Evolutionary conservation across 2,888 invertebrate species (phyloP).

Genomic region (Parnassius glacialis): DNA sequence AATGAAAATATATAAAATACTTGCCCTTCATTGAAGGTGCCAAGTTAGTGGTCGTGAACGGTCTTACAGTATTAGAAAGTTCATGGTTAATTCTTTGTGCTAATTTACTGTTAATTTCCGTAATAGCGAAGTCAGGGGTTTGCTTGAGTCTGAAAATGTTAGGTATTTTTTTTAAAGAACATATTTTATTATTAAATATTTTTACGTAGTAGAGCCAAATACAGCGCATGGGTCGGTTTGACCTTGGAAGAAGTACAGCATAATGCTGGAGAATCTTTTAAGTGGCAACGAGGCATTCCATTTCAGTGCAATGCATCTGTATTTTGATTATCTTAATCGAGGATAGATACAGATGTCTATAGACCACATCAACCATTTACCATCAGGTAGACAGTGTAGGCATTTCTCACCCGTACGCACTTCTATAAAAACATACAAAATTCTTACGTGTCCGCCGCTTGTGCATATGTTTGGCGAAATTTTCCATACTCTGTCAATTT

Average conservation of each 20-base stretch:
- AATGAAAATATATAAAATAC: background rate
- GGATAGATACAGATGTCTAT: too few species aligned
- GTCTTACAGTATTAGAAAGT: constrained; percentile 40
- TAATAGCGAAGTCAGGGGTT: constrained; percentile 47
- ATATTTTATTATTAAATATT: background rate
- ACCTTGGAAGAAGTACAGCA: too few species aligned
- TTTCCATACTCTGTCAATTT: constrained; percentile 52
- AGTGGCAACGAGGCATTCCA: too few species aligned
- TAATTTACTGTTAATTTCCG: constrained; percentile 45
- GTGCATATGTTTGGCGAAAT: constrained; percentile 49
- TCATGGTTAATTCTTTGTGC: constrained; percentile 45
- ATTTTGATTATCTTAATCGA: too few species aligned
- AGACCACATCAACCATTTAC: too few species aligned
- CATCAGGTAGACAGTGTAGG: too few species aligned
- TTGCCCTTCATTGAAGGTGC: constrained; percentile 48
- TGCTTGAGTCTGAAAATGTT: constrained; percentile 48
- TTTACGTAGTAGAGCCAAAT: too few species aligned
- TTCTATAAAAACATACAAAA: background rate
- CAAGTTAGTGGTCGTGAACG: constrained; percentile 48
- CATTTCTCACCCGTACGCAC: too few species aligned
- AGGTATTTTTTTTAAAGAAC: background rate
- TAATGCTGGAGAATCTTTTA: too few species aligned
- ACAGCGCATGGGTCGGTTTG: too few species aligned
- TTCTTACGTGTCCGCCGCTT: constrained; percentile 58
- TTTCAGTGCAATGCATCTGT: background rate